phyloP scores from a whole-genome alignment of 30 jellyfish, hydroid and myxozoan species.

The Turritopsis rubra region DNA sequence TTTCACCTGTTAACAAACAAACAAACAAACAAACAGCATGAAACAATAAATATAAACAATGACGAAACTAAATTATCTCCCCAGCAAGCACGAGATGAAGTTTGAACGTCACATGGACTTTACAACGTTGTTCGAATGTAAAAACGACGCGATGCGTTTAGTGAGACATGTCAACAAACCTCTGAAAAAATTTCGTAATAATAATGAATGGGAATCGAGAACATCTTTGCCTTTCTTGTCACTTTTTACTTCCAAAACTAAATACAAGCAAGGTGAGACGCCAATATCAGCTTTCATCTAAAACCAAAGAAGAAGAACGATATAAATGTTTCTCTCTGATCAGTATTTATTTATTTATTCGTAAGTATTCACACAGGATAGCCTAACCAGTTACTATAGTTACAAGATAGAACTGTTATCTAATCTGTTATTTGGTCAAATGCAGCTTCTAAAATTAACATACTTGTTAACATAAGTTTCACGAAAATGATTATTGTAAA shows the following conservation, averaged over 20 bases:
- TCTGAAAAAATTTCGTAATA: slow-evolving; percentile 60
- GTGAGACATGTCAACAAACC: slow-evolving; percentile 44
- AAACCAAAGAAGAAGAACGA: neutral
- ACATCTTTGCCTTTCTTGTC: slow-evolving; percentile 66
- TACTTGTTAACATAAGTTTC: no score
- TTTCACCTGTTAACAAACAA: slow-evolving; percentile 49
- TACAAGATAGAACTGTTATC: no score
- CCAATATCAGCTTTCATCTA: slow-evolving; percentile 86
- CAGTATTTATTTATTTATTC: no score
- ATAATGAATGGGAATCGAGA: slow-evolving; percentile 75
- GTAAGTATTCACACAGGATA: no score
- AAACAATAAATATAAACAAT: no score
- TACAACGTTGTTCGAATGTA: neutral
- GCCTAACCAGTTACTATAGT: no score
- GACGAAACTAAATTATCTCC: no score
- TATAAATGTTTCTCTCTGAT: no score
- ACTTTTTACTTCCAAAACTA: slow-evolving; percentile 71
- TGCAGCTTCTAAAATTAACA: no score
- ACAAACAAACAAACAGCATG: neutral
- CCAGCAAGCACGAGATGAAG: no score
- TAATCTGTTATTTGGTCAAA: no score
- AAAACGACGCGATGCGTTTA: neutral
- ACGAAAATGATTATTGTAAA: neutral
- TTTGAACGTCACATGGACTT: no score
- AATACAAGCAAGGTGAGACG: slow-evolving; percentile 75